Conservation (phyloP, 64 coral and sea anemone genomes). For the Montipora efflorescens region DNA sequence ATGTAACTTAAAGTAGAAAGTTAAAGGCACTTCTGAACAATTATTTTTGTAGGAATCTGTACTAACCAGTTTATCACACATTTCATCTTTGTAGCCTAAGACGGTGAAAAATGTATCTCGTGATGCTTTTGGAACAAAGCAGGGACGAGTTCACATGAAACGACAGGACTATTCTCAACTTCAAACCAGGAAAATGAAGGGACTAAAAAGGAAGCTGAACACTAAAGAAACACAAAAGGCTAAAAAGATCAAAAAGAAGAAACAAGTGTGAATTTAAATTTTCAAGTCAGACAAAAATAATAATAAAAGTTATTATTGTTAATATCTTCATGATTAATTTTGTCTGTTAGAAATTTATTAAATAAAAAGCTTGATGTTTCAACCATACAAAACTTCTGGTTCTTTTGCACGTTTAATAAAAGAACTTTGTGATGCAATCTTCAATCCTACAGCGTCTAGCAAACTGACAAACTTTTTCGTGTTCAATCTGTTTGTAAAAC, state of each 20-base stretch:
- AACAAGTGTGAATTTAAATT: not conserved
- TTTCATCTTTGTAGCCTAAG: slow-evolving; percentile 75
- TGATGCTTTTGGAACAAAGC: slow-evolving; percentile 92
- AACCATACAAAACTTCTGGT: too few species aligned
- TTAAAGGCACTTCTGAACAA: too few species aligned
- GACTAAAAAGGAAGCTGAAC: slow-evolving; percentile 79
- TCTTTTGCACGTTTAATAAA: too few species aligned
- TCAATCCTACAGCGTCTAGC: too few species aligned
- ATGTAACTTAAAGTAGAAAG: too few species aligned
- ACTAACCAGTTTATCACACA: not conserved
- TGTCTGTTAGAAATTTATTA: not conserved
- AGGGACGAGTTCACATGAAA: slow-evolving; percentile 88
- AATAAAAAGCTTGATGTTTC: not conserved
- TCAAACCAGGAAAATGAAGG: slow-evolving; percentile 96
- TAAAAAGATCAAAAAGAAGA: slow-evolving; percentile 34
- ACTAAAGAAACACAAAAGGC: slow-evolving; percentile 1
- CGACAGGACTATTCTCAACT: slow-evolving; percentile 91
- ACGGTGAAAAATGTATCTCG: slow-evolving; percentile 91
- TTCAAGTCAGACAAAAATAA: too few species aligned
- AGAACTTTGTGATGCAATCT: too few species aligned
- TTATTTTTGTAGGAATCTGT: not conserved
- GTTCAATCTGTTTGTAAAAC: too few species aligned
- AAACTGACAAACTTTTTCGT: too few species aligned
- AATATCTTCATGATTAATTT: too few species aligned
- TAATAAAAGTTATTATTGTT: too few species aligned